Conservation (phyloP, 2,113 vertebrate genomes). For the Scomber japonicus region DNA sequence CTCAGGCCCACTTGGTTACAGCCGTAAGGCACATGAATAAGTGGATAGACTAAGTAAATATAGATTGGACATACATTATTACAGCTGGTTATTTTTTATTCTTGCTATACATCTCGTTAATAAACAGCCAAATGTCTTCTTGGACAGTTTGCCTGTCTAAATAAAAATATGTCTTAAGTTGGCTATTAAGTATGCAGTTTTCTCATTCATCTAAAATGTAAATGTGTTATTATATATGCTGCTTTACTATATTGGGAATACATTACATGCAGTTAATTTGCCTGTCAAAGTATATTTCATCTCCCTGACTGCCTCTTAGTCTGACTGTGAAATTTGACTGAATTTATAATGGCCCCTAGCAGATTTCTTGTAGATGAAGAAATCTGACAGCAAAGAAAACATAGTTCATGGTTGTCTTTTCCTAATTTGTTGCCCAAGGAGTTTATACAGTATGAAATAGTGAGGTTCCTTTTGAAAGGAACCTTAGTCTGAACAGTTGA, state of each 20-base stretch:
- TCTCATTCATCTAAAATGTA: too few relatives aligned
- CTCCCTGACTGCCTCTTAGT: neutral
- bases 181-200: too few relatives aligned
- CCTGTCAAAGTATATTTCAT: neutral
- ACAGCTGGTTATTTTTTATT: neutral
- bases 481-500: too few relatives aligned
- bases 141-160: neutral
- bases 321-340: neutral
- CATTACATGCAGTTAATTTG: too few relatives aligned
- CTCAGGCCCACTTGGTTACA: slow-evolving; percentile 31
- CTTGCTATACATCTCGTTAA: neutral
- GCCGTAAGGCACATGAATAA: slow-evolving; percentile 17
- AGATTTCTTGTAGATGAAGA: too few relatives aligned
- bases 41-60: slow-evolving; percentile 3
- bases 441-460: neutral
- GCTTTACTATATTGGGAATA: too few relatives aligned
- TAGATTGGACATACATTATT: neutral
- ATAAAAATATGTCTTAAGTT: neutral
- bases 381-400: neutral
- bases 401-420: neutral
- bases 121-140: neutral
- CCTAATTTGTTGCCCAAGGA: neutral
- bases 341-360: neutral
- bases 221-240: too few relatives aligned
- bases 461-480: neutral